These are phyloP conservation scores for Gallinago media DNA, from an alignment of 2,113 vertebrate species.

Conservation along the genomic window DNA sequence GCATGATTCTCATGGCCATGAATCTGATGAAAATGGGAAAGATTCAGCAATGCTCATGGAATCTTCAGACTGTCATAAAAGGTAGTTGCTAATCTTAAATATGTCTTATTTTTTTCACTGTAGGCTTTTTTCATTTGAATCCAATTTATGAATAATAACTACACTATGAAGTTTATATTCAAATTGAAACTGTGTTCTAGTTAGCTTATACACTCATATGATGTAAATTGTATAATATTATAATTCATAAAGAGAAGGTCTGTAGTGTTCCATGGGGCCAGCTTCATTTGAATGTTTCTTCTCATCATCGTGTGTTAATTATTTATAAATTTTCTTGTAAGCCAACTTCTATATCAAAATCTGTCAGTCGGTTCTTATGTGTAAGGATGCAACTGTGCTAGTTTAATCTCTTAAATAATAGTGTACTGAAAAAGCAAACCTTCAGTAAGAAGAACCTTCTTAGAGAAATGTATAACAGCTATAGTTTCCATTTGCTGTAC, in stretches of 20 bases:
- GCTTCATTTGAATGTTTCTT: neutral
- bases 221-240: neutral
- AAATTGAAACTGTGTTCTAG: neutral
- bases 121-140: neutral
- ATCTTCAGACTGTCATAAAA: constrained; percentile 81
- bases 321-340: neutral
- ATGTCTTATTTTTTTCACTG: neutral
- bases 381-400: neutral
- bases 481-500: neutral
- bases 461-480: neutral
- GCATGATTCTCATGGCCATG: constrained; percentile 83
- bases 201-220: neutral
- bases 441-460: neutral
- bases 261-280: neutral
- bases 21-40: constrained; percentile 81
- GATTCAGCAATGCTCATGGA: constrained; percentile 82
- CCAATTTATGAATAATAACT: neutral
- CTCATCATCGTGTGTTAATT: neutral
- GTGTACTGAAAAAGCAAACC: neutral
- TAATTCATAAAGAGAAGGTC: neutral
- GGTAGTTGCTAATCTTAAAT: constrained; percentile 70
- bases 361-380: neutral
- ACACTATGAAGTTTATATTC: neutral
- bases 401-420: neutral
- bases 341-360: neutral